Base-by-base conservation (phyloP, 2,113 vertebrate genomes). In the Aldabrachelys gigantea region DNA sequence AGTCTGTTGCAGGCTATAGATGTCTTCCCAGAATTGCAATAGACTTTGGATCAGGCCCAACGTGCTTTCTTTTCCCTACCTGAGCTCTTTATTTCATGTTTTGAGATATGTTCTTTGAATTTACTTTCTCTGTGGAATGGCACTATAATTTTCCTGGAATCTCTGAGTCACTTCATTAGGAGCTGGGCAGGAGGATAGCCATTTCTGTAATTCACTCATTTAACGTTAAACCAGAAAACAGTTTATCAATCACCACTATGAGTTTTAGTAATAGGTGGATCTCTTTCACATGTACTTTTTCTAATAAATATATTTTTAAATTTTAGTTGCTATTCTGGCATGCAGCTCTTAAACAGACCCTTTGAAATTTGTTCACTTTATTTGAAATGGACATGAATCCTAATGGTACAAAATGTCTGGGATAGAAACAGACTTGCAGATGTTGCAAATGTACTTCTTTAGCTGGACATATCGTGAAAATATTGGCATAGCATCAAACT, bases 71-170 rank as follows among this genome's bases (percentile, higher is more conserved):
- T 96, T 96, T 90, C 27, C 72, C 84, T 94, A 95, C 89, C 92
- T 94, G 69, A 95, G 57, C 54, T 95, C 85, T 96, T 97, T 93
- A 82, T 44, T 88, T 65, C 85, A 94, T 93, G 53, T 76, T 94
- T 79, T 85, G 87, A 96, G 90, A 83, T 95, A 87, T 92, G 1
- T 13, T 82, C 82, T 96, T 97, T 95, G 91, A 91, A 95, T 97
- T 91, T 83, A 80, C 80, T 97, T 97, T 95, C 86, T 97, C 90
- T 81, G 59, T 93, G 81, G 86, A 76, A 85, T 6, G 11, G 75
- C 80, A 93, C 84, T 94, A 89, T 97, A 97, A 97, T 96, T 92
- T 97, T 97, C 90, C 52, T 84, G 76, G 85, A 96, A 94, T 93
- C 62, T 97, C 69, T 91, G 93, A 92, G 86, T 97, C 27, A 3